phyloP scores from a whole-genome alignment of 2,888 invertebrate species.

The Clanis bilineata region DNA sequence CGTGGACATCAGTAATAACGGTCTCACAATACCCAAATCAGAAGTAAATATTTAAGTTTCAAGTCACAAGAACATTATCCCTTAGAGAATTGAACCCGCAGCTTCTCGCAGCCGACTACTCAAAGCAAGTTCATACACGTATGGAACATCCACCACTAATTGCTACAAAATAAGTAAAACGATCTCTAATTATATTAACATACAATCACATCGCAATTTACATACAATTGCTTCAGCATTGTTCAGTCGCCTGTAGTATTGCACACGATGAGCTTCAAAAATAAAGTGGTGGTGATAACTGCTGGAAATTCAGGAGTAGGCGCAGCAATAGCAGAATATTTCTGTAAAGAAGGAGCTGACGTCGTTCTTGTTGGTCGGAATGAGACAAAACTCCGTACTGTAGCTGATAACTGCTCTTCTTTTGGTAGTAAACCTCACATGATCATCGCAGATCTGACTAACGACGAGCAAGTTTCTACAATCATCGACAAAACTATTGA shows the following conservation, averaged over 20 bases:
- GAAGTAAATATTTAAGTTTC: no score
- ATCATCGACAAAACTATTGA: conserved; percentile 36
- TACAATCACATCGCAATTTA: background rate
- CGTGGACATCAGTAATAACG: background rate
- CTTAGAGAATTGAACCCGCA: no score
- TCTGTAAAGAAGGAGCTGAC: conserved; percentile 40
- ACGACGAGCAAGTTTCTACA: conserved; percentile 34
- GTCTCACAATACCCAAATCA: no score
- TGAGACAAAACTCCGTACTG: conserved; percentile 30
- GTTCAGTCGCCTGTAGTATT: background rate
- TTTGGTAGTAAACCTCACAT: conserved; percentile 29
- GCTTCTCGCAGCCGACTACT: no score
- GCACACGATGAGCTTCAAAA: conserved; percentile 21
- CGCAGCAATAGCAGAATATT: conserved; percentile 38
- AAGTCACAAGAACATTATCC: no score
- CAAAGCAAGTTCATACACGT: no score
- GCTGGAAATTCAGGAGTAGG: conserved; percentile 49
- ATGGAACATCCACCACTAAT: background rate
- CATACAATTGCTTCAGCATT: background rate
- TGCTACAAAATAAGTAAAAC: background rate
- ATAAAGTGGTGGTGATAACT: conserved; percentile 42
- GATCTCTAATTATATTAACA: background rate
- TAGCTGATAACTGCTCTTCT: conserved; percentile 21
- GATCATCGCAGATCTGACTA: conserved; percentile 41
- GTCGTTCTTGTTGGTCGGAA: conserved; percentile 41